Evolutionary conservation across 2,113 vertebrate genomes (phyloP).

Genomic region (Catagonus wagneri): DNA sequence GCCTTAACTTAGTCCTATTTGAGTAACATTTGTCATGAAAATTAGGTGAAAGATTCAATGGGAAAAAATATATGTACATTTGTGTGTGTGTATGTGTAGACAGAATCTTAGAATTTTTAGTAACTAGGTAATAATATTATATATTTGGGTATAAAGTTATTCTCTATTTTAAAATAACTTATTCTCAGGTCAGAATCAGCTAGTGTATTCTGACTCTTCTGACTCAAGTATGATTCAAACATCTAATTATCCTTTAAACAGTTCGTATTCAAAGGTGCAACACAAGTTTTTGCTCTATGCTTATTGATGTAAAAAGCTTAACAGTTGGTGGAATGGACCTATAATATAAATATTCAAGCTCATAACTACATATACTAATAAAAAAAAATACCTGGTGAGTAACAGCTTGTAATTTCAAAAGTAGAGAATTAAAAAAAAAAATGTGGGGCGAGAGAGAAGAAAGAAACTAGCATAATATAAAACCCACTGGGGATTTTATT

Average conservation of each 20-base stretch:
- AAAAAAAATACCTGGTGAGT: constrained; percentile 47
- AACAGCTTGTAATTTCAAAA: constrained; percentile 58
- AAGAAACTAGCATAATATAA: background rate
- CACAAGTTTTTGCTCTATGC: background rate
- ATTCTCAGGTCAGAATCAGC: background rate
- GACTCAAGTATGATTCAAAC: background rate
- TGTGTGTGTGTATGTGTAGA: background rate
- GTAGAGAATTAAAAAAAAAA: background rate
- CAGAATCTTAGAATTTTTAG: background rate
- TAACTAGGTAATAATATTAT: background rate
- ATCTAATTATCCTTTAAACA: constrained; percentile 54
- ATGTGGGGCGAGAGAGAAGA: background rate
- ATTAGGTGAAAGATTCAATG: background rate
- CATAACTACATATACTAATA: constrained; percentile 56
- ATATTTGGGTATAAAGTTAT: background rate
- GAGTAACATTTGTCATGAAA: constrained; percentile 28
- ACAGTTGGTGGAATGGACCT: constrained; percentile 19
- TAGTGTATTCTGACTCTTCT: background rate
- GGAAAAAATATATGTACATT: background rate
- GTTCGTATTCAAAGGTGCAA: constrained; percentile 5
- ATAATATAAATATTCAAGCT: constrained; percentile 68
- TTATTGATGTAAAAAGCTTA: constrained; percentile 39
- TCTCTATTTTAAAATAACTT: background rate
- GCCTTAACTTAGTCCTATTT: background rate
- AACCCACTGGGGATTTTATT: constrained; percentile 51